These are phyloP conservation scores for Patella depressa DNA, from an alignment of 2,888 invertebrate species.

Conservation along the genomic window DNA sequence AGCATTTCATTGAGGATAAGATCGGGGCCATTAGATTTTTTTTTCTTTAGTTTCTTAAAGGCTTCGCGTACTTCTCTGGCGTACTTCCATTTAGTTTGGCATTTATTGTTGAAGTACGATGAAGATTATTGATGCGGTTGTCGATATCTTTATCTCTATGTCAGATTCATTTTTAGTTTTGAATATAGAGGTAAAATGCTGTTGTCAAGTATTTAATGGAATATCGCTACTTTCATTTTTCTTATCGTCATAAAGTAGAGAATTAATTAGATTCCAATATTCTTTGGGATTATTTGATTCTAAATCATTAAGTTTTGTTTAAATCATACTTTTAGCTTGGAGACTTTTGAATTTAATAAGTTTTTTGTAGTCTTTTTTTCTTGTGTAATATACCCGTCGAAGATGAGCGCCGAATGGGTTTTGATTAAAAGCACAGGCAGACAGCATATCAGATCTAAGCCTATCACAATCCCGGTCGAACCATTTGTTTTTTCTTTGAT, in stretches of 20 bases:
- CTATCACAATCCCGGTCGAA: not conserved
- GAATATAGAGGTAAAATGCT: not conserved
- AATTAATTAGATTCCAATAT: not conserved
- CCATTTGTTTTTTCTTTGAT: too few relatives aligned
- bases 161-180: not conserved
- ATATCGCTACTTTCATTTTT: not conserved
- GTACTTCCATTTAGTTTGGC: not conserved
- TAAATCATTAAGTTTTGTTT: not conserved
- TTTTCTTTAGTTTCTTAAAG: not conserved
- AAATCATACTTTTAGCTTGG: not conserved
- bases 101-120: not conserved
- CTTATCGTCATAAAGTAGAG: too few relatives aligned
- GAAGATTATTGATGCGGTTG: not conserved
- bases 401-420: not conserved
- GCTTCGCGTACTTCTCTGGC: not conserved
- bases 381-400: not conserved
- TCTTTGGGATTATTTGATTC: not conserved
- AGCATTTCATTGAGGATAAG: too few relatives aligned
- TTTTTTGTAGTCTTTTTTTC: slow-evolving; percentile 3
- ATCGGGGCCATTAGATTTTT: not conserved
- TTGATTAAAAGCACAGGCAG: not conserved
- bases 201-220: not conserved
- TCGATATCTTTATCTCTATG: not conserved
- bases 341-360: not conserved
- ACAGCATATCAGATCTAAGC: not conserved